Conservation (phyloP, 2,113 vertebrate genomes). For the Haemorhous mexicanus region DNA sequence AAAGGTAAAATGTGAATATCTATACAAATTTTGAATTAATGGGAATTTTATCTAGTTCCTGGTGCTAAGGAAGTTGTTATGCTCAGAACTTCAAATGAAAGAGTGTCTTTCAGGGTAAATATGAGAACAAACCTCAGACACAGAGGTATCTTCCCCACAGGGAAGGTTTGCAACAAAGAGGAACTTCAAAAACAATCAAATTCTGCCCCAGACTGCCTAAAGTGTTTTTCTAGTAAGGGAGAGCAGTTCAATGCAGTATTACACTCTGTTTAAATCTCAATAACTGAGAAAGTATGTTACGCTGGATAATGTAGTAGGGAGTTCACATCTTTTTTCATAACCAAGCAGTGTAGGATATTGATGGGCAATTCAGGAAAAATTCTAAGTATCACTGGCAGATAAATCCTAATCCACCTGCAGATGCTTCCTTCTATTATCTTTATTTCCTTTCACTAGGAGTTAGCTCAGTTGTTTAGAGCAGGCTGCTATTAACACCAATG, state of each 20-base stretch:
- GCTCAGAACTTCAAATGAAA: background rate
- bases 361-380: background rate
- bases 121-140: background rate
- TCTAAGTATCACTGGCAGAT: background rate
- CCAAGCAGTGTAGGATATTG: background rate
- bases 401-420: background rate
- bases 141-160: background rate
- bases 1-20: background rate
- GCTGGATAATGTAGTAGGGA: background rate
- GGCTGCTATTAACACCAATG: background rate
- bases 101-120: background rate
- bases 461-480: background rate
- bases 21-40: background rate
- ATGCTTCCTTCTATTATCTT: background rate
- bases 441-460: background rate
- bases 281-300: background rate
- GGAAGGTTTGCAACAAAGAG: background rate
- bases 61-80: background rate
- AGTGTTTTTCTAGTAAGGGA: background rate
- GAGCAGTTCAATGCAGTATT: background rate
- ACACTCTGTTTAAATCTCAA: background rate
- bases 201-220: background rate
- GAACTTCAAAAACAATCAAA: background rate
- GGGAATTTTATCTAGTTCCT: background rate
- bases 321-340: background rate